These are phyloP conservation scores for Anisognathus igniventris DNA, from an alignment of 2,797 vertebrate genomes.

Conservation along the genomic window DNA sequence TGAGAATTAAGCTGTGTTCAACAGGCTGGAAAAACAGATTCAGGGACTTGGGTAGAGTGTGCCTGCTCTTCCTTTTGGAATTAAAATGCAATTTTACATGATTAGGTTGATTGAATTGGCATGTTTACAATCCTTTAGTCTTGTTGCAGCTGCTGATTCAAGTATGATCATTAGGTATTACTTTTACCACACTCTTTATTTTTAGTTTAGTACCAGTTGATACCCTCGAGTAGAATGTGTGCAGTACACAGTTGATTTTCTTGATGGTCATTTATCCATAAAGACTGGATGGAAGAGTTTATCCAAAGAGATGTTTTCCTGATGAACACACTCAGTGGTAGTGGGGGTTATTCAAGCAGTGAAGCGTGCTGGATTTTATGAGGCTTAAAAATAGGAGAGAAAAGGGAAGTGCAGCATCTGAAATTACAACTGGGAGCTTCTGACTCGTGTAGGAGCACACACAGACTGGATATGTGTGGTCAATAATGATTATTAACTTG, in stretches of 20 bases:
- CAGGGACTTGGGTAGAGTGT: background rate
- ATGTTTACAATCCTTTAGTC: background rate
- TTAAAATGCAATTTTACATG: background rate
- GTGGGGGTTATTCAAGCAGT: background rate
- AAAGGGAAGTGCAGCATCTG: background rate
- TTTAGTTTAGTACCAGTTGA: background rate
- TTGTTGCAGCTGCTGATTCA: background rate
- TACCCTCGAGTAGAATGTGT: background rate
- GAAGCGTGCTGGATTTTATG: accelerated
- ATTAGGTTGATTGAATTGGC: background rate
- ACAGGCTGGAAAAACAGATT: background rate
- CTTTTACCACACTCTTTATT: background rate
- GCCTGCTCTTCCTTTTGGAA: background rate
- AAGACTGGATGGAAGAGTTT: background rate
- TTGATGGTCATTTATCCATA: background rate
- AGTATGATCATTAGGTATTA: background rate
- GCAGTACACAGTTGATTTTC: background rate
- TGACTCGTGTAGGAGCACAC: background rate
- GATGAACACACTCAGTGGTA: background rate
- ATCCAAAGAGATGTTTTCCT: background rate
- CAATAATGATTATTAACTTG: background rate
- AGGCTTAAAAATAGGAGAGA: background rate
- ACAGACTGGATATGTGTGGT: background rate
- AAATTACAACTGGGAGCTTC: background rate
- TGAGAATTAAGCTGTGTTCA: background rate